Evolutionary conservation across 2,113 vertebrate species (phyloP), one percentile per base, ranked within the genome.

Genomic region (Nesoenas mayeri): DNA sequence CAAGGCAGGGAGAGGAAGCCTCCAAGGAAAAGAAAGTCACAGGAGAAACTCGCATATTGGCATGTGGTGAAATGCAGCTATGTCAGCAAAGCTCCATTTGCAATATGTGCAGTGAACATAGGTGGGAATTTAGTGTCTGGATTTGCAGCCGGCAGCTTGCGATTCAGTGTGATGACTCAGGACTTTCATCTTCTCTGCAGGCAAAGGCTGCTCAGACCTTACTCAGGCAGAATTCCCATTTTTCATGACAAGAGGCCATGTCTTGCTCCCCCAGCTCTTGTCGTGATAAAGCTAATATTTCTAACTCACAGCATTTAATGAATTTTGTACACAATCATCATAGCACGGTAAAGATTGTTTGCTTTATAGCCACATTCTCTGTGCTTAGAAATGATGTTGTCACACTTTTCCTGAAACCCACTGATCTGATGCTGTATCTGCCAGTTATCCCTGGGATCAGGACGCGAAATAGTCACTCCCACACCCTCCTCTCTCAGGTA

Each of bases 151-250:
- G 0, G 71, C 81, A 93, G 73, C 48, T 88, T 58, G 44, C 6
- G 6, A 62, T 72, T 81, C 81, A 79, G 62, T 11, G 64, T 91
- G 93, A 96, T 93, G 93, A 96, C 88, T 96, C 93, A 96, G 95
- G 93, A 70, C 44, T 95, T 97, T 87, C 7, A 2, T 50, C n/a
- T 67, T 65, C 74, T 91, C 93, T 86, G 94, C 71, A 91, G 82
- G 50, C 79, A 96, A 85, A 90, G 54, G 51, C 79, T 88, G 88
- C 81, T 89, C 67, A 89, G 71, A 82, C 48, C 78, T 89, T 32
- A 40, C 21, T 79, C 16, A 38, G 73, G 38, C 40, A 95, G 67
- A 77, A 82, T 89, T 88, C 60, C 74, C 50, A 10, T 51, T 82
- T 79, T 66, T 67, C 21, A 10, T 22, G 4, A 88, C 60, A 70